Base-by-base conservation (phyloP, 2,888 invertebrate species). In the Tachystola acroxantha region DNA sequence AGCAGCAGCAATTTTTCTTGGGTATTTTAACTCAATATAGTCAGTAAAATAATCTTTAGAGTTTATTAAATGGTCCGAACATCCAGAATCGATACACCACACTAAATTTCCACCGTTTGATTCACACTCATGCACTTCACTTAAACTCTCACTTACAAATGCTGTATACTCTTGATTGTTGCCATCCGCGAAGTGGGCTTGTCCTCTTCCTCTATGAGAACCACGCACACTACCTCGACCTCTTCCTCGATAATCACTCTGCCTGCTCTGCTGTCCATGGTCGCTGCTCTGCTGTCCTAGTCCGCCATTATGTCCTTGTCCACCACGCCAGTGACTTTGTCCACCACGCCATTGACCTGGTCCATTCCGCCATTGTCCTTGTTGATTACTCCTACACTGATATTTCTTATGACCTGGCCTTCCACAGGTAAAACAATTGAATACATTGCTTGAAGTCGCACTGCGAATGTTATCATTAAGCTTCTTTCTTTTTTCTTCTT, bases 401-500 rank as follows among this genome's bases (percentile, higher is more conserved):
- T 10, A 35, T 10, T 29, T 25, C 26, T 36, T 40, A 10, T 40
- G 39, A 5, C 37, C 37, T 22, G 7, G 1, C 5, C n/a, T n/a
- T 2, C 32, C 28, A 27, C 27, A 32, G 2, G 5, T 4, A 26
- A 20, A 37, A n/a, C 37, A 37, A 3, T 7, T 20, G 14, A 20
- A 20, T 10, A 28, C 32, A 19, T 6, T 12, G 9, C 6, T 10
- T n/a, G n/a, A n/a, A n/a, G 10, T 7, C 3, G 1, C 10, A 1
- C 10, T 10, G 19, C 7, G 13, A 4, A 20, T 20, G n/a, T n/a
- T n/a, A 4, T 19, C 10, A 10, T 32, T 22, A 2, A 2, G 2
- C n/a, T n/a, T n/a, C n/a, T 37, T 41, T 10, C 32, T 32, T 24
- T 37, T 37, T 25, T 41, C 37, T 20, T 41, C 41, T 28, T 37